These are phyloP conservation scores for Tachyglossus aculeatus DNA, from an alignment of 2,797 vertebrate genomes.

Conservation along the genomic window DNA sequence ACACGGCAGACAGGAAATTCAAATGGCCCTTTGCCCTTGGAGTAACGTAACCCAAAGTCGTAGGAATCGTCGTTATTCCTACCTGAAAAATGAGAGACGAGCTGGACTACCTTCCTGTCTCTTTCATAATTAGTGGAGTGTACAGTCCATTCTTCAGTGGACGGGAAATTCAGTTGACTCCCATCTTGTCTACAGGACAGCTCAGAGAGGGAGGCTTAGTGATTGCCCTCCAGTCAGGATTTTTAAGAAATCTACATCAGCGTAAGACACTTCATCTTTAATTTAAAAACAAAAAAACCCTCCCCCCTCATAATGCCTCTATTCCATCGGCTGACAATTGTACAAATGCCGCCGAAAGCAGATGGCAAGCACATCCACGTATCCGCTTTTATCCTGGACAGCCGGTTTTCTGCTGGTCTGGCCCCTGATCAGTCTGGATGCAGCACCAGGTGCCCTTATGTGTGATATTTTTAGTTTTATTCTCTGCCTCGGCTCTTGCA, in stretches of 20 bases:
- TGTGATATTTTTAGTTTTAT: too few species aligned
- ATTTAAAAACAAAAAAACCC: neutral
- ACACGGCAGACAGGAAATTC: neutral
- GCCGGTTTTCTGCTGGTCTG: too few species aligned
- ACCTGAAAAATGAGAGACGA: neutral
- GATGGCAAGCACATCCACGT: neutral
- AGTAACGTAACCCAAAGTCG: too few species aligned
- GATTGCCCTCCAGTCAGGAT: neutral
- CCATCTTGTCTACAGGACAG: neutral
- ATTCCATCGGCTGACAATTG: neutral
- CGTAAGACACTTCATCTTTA: neutral
- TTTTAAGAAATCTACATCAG: too few species aligned
- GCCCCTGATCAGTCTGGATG: too few species aligned
- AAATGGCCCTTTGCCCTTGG: neutral
- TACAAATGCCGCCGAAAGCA: neutral
- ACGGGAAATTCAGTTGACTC: neutral
- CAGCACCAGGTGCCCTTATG: too few species aligned
- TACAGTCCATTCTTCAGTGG: neutral
- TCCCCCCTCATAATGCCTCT: neutral
- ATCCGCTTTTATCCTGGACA: too few species aligned
- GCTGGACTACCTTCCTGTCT: too few species aligned
- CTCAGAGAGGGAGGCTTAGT: neutral
- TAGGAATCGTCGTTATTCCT: accelerated
- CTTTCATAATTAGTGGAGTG: neutral
- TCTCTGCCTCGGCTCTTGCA: too few species aligned